phyloP scores from a whole-genome alignment of 2,113 vertebrate genomes.

The Phasianus colchicus region DNA sequence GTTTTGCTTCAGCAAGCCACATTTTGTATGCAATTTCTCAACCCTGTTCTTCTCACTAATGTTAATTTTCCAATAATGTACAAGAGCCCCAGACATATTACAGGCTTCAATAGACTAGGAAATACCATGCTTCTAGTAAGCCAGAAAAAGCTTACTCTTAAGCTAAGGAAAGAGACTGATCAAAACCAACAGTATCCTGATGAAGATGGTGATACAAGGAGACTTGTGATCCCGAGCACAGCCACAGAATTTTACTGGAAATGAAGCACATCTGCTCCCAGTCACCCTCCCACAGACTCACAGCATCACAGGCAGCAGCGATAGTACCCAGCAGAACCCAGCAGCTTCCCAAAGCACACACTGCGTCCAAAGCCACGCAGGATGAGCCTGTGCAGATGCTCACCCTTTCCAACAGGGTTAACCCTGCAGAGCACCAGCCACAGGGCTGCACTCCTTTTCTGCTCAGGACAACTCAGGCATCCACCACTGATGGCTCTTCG shows the following conservation, averaged over 20 bases:
- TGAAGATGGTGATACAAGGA: background rate
- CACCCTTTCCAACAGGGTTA: background rate
- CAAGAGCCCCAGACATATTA: background rate
- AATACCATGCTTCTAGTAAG: background rate
- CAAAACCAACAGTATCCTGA: background rate
- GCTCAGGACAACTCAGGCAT: fast-evolving
- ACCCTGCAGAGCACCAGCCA: background rate
- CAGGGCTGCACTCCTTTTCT: background rate
- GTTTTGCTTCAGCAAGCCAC: conserved; percentile 13
- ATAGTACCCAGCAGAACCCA: background rate
- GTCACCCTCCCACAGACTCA: background rate
- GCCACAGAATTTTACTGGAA: background rate
- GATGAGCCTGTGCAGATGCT: background rate
- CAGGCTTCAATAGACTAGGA: background rate
- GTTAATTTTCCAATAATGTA: background rate
- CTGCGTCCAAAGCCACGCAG: fast-evolving
- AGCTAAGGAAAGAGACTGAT: background rate
- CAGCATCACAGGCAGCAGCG: fast-evolving
- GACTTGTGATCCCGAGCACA: background rate
- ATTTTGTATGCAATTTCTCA: background rate
- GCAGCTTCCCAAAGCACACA: background rate
- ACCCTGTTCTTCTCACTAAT: background rate
- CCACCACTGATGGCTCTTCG: background rate
- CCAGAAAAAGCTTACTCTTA: background rate
- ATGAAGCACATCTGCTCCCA: background rate